phyloP scores from a whole-genome alignment of 2,888 invertebrate genomes.

The Amphipoea oculea region DNA sequence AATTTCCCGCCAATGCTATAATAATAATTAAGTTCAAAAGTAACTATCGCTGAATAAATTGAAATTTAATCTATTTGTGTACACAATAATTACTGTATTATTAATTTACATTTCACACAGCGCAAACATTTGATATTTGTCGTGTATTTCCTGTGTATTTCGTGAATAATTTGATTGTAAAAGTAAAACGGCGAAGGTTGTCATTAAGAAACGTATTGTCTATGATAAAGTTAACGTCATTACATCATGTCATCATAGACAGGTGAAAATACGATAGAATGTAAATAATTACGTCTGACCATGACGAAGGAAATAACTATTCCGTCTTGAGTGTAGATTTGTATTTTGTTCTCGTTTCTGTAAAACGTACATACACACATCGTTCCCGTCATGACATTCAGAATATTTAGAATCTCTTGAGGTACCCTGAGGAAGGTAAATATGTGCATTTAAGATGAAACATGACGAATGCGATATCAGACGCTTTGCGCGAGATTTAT shows the following conservation, averaged over 20 bases:
- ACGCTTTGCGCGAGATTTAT: slow-evolving; percentile 18
- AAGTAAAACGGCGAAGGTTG: slow-evolving; percentile 34
- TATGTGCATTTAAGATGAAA: slow-evolving; percentile 31
- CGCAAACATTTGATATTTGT: slow-evolving; percentile 58
- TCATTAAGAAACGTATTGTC: slow-evolving; percentile 42
- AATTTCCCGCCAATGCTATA: slow-evolving; percentile 69
- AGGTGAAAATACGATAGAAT: slow-evolving; percentile 44
- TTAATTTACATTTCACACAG: slow-evolving; percentile 62
- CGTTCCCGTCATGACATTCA: background rate
- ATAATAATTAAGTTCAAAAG: background rate
- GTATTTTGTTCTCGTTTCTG: background rate
- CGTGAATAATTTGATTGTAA: background rate
- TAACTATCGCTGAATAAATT: slow-evolving; percentile 18
- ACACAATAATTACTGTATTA: slow-evolving; percentile 6
- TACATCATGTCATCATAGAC: slow-evolving; percentile 37
- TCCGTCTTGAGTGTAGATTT: background rate
- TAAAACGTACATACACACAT: background rate
- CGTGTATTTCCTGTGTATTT: slow-evolving; percentile 20
- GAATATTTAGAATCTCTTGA: slow-evolving; percentile 14
- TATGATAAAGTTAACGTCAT: slow-evolving; percentile 35
- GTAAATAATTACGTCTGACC: slow-evolving; percentile 55
- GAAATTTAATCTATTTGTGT: slow-evolving; percentile 2
- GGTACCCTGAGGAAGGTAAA: slow-evolving; percentile 33
- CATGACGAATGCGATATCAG: slow-evolving; percentile 20
- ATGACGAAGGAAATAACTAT: slow-evolving; percentile 4